These are phyloP conservation scores for Clistopyga incitator DNA, from an alignment of 2,888 invertebrate genomes.

Conservation along the genomic window DNA sequence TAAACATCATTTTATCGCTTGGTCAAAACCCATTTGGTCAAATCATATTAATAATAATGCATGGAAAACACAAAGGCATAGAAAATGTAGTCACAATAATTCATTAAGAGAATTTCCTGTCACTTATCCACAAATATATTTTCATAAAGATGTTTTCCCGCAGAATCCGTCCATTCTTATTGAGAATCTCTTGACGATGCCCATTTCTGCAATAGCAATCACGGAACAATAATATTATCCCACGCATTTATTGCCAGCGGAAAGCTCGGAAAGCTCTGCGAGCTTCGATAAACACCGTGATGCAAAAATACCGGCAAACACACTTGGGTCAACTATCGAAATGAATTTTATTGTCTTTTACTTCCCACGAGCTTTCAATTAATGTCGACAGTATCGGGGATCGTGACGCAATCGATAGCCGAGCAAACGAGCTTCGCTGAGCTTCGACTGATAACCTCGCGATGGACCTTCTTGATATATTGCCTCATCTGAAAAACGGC, in stretches of 20 bases:
- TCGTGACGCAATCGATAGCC: conserved; percentile 29
- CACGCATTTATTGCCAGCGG: neutral
- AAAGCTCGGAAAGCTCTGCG: neutral
- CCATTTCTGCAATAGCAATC: neutral
- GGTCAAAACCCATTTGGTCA: too few relatives aligned
- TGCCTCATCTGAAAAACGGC: conserved; percentile 2
- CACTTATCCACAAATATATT: too few relatives aligned
- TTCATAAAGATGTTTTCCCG: too few relatives aligned
- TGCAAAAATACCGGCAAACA: neutral
- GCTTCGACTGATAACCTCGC: conserved; percentile 51
- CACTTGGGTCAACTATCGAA: neutral
- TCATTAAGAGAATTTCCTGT: too few relatives aligned
- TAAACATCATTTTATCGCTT: too few relatives aligned
- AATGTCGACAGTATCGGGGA: neutral
- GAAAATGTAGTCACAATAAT: too few relatives aligned
- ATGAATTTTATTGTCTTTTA: neutral
- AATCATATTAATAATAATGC: too few relatives aligned
- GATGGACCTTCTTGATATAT: conserved; percentile 22
- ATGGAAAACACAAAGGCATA: too few relatives aligned
- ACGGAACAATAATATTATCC: neutral
- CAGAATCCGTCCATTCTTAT: too few relatives aligned
- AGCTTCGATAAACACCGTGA: neutral
- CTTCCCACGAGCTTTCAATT: conserved; percentile 12
- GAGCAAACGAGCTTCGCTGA: conserved; percentile 1
- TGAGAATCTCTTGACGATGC: neutral